These are phyloP conservation scores for Argya squamiceps DNA, from an alignment of 2,797 vertebrate genomes.

Conservation along the genomic window DNA sequence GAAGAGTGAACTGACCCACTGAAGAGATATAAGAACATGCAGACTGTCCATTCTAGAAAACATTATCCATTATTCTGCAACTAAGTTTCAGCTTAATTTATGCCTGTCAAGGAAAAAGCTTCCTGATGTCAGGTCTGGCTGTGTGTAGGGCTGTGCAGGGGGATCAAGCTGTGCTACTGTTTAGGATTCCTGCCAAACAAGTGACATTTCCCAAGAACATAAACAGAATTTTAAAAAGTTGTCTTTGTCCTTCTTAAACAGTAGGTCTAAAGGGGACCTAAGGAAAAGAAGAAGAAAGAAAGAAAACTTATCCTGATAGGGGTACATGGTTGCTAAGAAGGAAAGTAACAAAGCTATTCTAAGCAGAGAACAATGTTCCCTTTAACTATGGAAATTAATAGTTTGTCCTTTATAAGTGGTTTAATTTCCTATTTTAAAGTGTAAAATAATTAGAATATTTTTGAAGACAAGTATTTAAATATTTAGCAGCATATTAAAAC, in stretches of 20 bases:
- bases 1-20: background rate
- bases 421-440: background rate
- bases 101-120: conserved; percentile 68
- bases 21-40: background rate
- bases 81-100: conserved; percentile 71
- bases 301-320: background rate
- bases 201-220: conserved; percentile 73
- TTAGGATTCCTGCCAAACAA: conserved; percentile 73
- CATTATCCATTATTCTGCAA: conserved; percentile 37
- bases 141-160: conserved; percentile 21
- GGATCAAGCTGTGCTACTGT: conserved; percentile 68
- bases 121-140: conserved; percentile 63
- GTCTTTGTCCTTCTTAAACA: conserved; percentile 70
- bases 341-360: background rate
- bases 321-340: background rate
- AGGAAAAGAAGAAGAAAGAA: background rate
- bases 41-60: background rate
- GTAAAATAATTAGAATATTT: background rate
- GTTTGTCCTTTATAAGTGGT: background rate
- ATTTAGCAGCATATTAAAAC: background rate
- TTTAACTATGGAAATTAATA: background rate
- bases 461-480: conserved; percentile 18
- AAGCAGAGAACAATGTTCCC: background rate
- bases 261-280: conserved; percentile 35
- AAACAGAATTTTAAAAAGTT: conserved; percentile 75